Base-by-base conservation (phyloP, 2,113 vertebrate species). In the Leiothrix lutea region DNA sequence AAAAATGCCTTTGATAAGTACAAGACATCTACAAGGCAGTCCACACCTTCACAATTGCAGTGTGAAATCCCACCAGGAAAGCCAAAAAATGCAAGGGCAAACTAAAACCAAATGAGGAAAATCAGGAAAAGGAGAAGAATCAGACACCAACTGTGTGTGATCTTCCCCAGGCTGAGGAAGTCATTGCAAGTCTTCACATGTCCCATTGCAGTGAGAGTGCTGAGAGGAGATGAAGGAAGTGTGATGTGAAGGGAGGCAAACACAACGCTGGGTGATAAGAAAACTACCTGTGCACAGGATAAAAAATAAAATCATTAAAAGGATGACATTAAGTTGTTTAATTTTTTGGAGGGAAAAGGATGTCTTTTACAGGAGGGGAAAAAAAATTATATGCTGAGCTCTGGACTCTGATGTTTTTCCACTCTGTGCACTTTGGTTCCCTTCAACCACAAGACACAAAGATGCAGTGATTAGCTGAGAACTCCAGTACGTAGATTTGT, bases 391-490 rank as follows among this genome's bases (percentile, higher is more conserved):
- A n/a, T 94, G 64, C 93, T 61, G 88, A 86, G 45, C 71, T 61
- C 36, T 90, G 54, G 72, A 73, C 90, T 90, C 28, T 54, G 58
- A 12, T 66, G 78, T 80, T 95, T 95, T 95, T 95, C 38, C 31
- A 8, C 78, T 72, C 86, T 36, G 66, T 82, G 86, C 96, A 60
- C 71, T 96, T 67, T 44, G 53, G 92, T 97, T 98, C 97, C 96
- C 90, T 96, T 97, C 92, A 96, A 95, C 93, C 64, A 86, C 42
- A 88, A 96, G 93, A 72, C 82, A 85, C 77, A 25, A 33, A 96
- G 92, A 97, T 96, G 92, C 77, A 92, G 93, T 95, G 96, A 98
- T 98, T 97, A 98, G 94, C 96, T 96, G 95, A 95, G 95, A 97
- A 79, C 96, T 95, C 70, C 80, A 79, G 79, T 94, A 79, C 86